Evolutionary conservation across 2,113 vertebrate genomes (phyloP).

Genomic region (Sprattus sprattus): DNA sequence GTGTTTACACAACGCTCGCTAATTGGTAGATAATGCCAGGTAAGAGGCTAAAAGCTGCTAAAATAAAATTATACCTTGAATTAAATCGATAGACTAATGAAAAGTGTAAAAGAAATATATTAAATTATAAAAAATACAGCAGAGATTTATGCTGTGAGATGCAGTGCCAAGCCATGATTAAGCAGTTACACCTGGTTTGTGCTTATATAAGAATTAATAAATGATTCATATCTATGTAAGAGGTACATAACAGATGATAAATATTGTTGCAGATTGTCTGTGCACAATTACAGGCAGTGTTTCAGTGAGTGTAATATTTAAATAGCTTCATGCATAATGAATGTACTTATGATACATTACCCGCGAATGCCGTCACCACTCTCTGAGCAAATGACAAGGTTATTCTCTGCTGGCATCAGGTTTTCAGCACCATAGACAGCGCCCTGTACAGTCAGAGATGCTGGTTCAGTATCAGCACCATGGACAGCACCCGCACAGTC

Average conservation of each 20-base stretch:
- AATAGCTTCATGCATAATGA: constrained; percentile 8
- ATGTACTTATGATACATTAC: neutral
- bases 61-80: neutral
- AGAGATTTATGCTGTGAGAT: neutral
- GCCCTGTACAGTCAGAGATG: too few relatives aligned
- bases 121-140: neutral
- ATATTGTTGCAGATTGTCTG: constrained; percentile 4
- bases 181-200: constrained; percentile 5
- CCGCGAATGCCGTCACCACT: neutral
- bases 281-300: neutral
- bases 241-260: neutral
- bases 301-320: neutral
- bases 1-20: neutral
- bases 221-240: constrained; percentile 3
- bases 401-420: neutral
- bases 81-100: neutral
- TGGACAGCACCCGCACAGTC: too few relatives aligned
- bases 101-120: neutral
- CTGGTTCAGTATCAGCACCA: too few relatives aligned
- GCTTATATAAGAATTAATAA: neutral
- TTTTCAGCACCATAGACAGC: neutral
- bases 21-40: neutral
- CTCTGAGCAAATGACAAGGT: neutral
- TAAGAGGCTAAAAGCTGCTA: neutral
- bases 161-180: neutral